Conservation (phyloP, 2,888 invertebrate genomes). For the Euzophera pinguis region DNA sequence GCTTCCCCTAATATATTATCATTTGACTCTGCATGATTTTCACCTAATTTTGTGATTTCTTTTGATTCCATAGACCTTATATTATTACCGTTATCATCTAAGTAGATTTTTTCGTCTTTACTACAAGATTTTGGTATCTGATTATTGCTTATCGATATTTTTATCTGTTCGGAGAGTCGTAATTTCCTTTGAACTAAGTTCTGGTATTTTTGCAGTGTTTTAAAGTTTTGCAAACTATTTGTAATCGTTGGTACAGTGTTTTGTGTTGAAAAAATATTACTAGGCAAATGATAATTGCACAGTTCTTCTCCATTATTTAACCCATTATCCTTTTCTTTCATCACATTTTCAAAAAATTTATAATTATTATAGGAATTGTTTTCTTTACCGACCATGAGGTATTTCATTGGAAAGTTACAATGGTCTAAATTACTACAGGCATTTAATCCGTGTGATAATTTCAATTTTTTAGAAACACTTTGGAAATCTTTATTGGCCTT, state of each 20-base stretch:
- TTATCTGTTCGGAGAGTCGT: no score
- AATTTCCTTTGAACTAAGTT: no score
- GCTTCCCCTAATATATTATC: neutral
- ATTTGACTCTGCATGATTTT: neutral
- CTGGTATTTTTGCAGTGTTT: no score
- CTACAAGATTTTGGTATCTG: no score
- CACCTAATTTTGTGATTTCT: neutral
- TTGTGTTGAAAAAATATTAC: neutral
- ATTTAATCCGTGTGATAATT: slow-evolving; percentile 19
- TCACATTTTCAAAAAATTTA: neutral
- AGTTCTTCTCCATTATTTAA: neutral
- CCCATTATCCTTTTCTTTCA: neutral
- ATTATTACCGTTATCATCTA: neutral
- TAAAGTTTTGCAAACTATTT: no score
- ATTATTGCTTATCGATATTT: no score
- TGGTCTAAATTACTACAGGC: neutral
- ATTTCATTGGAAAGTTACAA: neutral
- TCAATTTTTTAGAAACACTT: slow-evolving; percentile 35
- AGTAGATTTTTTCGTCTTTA: no score
- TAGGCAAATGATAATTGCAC: neutral
- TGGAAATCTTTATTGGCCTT: slow-evolving; percentile 46
- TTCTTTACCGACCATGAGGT: neutral
- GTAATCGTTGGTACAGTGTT: no score
- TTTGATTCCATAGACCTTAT: neutral
- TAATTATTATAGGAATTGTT: neutral